Conservation (phyloP, 1,140 invertebrate genomes). For the Cotesia chilonis region DNA sequence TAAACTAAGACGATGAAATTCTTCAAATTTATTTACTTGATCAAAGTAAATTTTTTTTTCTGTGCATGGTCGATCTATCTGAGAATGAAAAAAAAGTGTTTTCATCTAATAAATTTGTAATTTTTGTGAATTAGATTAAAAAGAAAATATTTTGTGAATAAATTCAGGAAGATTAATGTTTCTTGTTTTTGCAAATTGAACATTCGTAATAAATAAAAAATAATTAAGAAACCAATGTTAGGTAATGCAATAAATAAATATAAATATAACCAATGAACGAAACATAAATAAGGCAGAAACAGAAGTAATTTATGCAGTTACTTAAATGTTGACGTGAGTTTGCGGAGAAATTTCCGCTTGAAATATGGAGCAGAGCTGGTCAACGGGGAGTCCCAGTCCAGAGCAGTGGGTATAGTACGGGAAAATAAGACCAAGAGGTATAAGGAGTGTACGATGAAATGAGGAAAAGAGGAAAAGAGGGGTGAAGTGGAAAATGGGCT, state of each 20-base stretch:
- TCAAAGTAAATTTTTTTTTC: no score
- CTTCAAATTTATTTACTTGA: no score
- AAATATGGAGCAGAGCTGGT: slow-evolving; percentile 45
- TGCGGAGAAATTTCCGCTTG: slow-evolving; percentile 37
- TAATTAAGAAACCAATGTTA: no score
- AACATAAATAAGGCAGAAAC: neutral
- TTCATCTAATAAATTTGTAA: no score
- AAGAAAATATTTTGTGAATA: no score
- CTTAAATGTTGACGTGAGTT: slow-evolving; percentile 1
- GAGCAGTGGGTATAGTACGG: slow-evolving; percentile 1
- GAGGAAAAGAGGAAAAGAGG: slow-evolving; percentile 2
- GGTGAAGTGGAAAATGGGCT: slow-evolving; percentile 3
- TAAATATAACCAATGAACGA: neutral
- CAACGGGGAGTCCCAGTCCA: slow-evolving; percentile 38
- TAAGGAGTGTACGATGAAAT: slow-evolving; percentile 1
- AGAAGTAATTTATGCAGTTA: slow-evolving; percentile 19
- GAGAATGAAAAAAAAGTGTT: no score
- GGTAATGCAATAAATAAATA: neutral
- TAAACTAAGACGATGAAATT: no score
- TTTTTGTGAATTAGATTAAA: no score
- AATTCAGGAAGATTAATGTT: no score
- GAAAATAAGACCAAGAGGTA: neutral
- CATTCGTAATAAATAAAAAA: no score
- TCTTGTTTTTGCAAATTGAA: no score
- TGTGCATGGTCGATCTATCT: no score